Evolutionary conservation across 1,140 invertebrate genomes (phyloP), one percentile per base, ranked within the genome.

Genomic region (Octopus bimaculoides): DNA sequence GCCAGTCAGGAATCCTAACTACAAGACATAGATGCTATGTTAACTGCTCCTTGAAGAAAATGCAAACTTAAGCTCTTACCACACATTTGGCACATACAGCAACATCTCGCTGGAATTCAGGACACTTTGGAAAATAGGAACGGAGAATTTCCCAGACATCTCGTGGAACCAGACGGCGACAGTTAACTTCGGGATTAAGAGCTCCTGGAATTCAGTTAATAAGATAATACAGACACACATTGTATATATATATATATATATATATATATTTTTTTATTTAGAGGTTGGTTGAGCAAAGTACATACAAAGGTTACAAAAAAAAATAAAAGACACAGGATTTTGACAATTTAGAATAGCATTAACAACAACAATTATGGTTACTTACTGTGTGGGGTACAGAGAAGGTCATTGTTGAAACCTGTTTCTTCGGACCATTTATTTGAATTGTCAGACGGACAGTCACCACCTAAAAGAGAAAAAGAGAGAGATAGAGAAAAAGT

Each of bases 381-480:
- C 81, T 88, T 86, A 86, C 89, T 87, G 84, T 93, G 92, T 54
- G 89, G 73, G 55, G 84, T 89, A 85, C 92, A 93, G 20, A 92
- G 83, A 41, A 93, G 83, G 83, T 93, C 92, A 81, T 91, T 91
- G 86, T 93, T 93, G 82, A 93, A 93, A 52, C 81, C 77, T 12
- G 14, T 14, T 17, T 52, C 41, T 54, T 75, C 41, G 1, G 41
- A 41, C 74, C 74, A 75, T 41, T 41, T 54, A 20, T 17, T 5
- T 6, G 26, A 14, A 69, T 69, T 69, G 17, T 69, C 66, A n/a
- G 66, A n/a, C 17, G 66, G 14, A 69, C 66, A 69, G 66, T 69
- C 26, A 10, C 26, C 6, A 69, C 6, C 7, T 69, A 20, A 69
- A 69, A 69, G 66, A 69, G 20, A 69, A 12, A 69, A 61, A 61